Percentiles rank a stretch among this genome's conserved stretches.
Conservation (phyloP, 2,797 vertebrate genomes). For the Adelosebastes latens region DNA sequence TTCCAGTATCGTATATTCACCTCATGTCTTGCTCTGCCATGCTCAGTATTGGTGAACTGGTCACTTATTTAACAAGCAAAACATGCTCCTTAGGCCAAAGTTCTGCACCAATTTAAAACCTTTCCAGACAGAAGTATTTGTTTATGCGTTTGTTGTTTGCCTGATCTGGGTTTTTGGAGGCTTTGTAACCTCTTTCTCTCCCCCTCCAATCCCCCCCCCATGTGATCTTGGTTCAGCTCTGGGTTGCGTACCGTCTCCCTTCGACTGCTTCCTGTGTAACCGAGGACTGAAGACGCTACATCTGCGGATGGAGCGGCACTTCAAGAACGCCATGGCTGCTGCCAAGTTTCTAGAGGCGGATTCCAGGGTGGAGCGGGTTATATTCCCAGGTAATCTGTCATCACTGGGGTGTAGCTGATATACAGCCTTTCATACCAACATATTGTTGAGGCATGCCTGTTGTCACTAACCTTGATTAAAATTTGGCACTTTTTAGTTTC, state of each 20-base stretch:
- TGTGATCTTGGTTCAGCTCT: constrained; percentile 78
- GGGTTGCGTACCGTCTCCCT: constrained; percentile 91
- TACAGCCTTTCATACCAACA: too few relatives aligned
- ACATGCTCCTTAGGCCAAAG: constrained; percentile 10
- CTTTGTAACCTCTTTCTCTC: constrained; percentile 16
- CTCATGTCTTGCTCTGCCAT: background rate
- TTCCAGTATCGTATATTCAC: background rate
- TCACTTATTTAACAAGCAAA: constrained; percentile 9
- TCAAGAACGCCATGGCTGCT: constrained; percentile 85
- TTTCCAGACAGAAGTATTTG: background rate
- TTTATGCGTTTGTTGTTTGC: background rate
- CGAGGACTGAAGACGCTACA: constrained; percentile 93
- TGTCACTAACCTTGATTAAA: too few relatives aligned
- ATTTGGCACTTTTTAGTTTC: background rate
- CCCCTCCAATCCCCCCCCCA: background rate
- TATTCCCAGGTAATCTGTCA: constrained; percentile 88
- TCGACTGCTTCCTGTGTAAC: constrained; percentile 92
- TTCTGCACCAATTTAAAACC: constrained; percentile 22
- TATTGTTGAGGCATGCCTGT: background rate
- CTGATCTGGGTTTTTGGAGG: constrained; percentile 27
- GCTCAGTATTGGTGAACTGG: background rate
- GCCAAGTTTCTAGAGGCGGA: constrained; percentile 88
- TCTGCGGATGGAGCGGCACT: constrained; percentile 93
- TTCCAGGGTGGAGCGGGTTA: constrained; percentile 86
- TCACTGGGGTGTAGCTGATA: background rate